Evolutionary conservation across 64 coral and sea anemone species (phyloP).

Genomic region (Actinia equina): DNA sequence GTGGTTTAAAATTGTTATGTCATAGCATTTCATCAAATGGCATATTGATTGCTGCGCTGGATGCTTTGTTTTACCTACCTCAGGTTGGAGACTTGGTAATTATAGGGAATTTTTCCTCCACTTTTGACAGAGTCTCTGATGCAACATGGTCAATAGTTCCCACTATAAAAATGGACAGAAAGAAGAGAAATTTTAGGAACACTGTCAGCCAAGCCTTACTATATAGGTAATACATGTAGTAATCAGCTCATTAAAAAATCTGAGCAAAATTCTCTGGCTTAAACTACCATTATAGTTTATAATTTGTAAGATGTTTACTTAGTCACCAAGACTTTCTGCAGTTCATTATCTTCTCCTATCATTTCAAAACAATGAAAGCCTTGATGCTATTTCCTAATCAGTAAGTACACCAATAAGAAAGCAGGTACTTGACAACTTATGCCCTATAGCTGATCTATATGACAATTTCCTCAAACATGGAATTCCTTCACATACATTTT

Average conservation of each 20-base stretch:
- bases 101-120: conserved; percentile 93
- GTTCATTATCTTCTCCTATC: too few species aligned
- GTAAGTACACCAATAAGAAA: background rate
- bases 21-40: too few species aligned
- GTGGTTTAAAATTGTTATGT: too few species aligned
- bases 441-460: background rate
- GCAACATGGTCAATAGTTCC: conserved; percentile 74
- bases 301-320: too few species aligned
- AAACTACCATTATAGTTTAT: too few species aligned
- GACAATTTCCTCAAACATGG: background rate
- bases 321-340: too few species aligned
- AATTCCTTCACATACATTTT: background rate
- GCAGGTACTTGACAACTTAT: background rate
- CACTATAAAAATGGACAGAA: conserved; percentile 38
- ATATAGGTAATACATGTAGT: too few species aligned
- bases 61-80: conserved; percentile 33
- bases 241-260: too few species aligned
- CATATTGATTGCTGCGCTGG: too few species aligned
- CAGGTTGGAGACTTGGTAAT: conserved; percentile 83
- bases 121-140: conserved; percentile 77
- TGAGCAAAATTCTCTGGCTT: too few species aligned
- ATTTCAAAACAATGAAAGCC: too few species aligned
- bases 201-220: background rate
- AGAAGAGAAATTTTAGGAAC: background rate
- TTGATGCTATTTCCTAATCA: too few species aligned